Conservation (phyloP, 2,797 vertebrate species). For the Anguilla megastoma region DNA sequence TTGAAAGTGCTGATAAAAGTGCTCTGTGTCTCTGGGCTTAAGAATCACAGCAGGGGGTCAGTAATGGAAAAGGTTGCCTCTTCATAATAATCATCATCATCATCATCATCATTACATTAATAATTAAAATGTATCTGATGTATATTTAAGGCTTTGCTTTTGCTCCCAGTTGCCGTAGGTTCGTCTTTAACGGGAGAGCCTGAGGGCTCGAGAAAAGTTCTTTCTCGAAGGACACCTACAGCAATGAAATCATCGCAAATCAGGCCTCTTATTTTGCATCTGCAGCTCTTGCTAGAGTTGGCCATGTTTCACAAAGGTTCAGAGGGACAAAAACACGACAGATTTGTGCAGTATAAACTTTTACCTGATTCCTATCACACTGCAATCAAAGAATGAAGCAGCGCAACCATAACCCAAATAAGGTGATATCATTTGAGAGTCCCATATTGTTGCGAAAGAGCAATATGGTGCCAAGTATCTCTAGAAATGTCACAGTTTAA, state of each 20-base stretch:
- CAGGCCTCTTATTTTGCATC: no score
- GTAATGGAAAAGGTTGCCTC: background rate
- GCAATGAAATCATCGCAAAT: background rate
- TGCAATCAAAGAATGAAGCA: background rate
- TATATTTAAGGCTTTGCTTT: background rate
- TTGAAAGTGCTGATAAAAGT: background rate
- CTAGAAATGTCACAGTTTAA: background rate
- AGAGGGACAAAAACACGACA: background rate
- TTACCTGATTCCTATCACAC: background rate
- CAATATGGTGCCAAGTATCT: background rate
- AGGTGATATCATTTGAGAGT: background rate
- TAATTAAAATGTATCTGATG: background rate
- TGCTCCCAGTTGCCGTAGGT: background rate
- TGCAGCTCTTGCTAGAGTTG: background rate
- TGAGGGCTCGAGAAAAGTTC: background rate
- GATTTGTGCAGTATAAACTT: background rate
- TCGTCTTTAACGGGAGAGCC: background rate
- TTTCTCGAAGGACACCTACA: background rate
- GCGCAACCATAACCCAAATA: background rate
- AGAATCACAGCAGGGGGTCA: background rate
- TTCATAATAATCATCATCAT: background rate
- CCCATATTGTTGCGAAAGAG: background rate
- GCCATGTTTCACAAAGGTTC: background rate
- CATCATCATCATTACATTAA: background rate
- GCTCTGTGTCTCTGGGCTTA: background rate